Conservation (phyloP, 2,888 invertebrate genomes). For the Iphiclides podalirius region DNA sequence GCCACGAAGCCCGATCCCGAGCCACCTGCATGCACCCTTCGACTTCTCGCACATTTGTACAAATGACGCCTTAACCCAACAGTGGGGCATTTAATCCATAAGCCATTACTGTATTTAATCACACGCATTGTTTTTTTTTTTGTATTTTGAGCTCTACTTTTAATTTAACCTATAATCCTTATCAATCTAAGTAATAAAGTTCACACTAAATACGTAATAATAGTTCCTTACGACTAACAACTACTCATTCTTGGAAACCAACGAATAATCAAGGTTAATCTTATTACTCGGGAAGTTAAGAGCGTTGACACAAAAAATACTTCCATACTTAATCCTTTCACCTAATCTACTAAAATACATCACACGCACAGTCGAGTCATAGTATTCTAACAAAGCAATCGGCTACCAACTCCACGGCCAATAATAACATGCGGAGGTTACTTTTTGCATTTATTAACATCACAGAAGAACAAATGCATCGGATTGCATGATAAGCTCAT, state of each 20-base stretch:
- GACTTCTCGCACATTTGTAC: too few relatives aligned
- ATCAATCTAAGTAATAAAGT: neutral
- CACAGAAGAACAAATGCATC: conserved; percentile 43
- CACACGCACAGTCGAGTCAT: conserved; percentile 53
- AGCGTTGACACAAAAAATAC: conserved; percentile 32
- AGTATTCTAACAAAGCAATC: conserved; percentile 44
- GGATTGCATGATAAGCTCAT: conserved; percentile 55
- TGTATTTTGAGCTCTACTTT: too few relatives aligned
- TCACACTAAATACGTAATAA: too few relatives aligned
- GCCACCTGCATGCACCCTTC: too few relatives aligned
- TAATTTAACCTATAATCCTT: too few relatives aligned
- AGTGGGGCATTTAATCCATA: too few relatives aligned
- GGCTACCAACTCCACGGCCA: conserved; percentile 23
- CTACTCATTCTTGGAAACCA: conserved; percentile 26
- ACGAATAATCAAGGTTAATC: conserved; percentile 50
- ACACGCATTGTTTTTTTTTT: neutral
- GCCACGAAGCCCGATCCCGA: too few relatives aligned
- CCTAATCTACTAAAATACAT: conserved; percentile 34
- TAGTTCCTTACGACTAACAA: too few relatives aligned
- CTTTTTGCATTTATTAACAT: conserved; percentile 53
- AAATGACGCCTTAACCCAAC: too few relatives aligned
- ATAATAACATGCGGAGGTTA: conserved; percentile 39
- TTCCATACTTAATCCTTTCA: conserved; percentile 31
- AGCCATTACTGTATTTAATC: too few relatives aligned
- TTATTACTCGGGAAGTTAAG: conserved; percentile 46